Evolutionary conservation across 37 sponge, comb jelly and placozoan genomes (phyloP), one percentile per base, ranked within the genome.

Genomic region (Bolinopsis microptera): DNA sequence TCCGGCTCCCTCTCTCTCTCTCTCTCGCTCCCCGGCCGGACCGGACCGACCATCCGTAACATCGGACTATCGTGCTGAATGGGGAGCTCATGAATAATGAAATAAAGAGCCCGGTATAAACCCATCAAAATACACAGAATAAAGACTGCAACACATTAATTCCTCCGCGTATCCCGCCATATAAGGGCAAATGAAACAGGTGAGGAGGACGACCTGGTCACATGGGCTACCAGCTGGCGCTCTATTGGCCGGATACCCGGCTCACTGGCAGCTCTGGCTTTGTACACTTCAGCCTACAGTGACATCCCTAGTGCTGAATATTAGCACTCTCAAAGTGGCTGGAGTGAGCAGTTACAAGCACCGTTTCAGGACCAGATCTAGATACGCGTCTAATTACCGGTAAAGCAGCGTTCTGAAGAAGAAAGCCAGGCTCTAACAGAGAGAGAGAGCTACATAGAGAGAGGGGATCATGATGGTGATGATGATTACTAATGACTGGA

Each of bases 51-150:
- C 9, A 48, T 48, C 61, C 61, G 61, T 48, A 48, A 48, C 5
- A 48, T 48, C 61, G 9, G 61, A 13, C 61, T 48, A 48, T 48
- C 61, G 61, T 48, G 61, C 61, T 48, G 61, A 48, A 48, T 48
- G 61, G 61, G 61, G 61, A 48, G 61, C 61, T 48, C 5, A 48
- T 48, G 61, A 48, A 13, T 48, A 48, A 48, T 48, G 61, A 48
- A 48, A 48, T 48, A 48, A 48, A 48, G 61, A 48, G 61, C 61
- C 13, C 61, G 61, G 61, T 48, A 48, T 48, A 77, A 28, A 77
- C 80, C 80, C 80, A 77, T 77, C 80, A 77, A 77, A 77, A 77
- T 77, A 28, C 80, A 77, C 80, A 77, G 80, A 77, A 77, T 77
- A 77, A 77, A 77, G 80, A 77, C 80, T 32, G 80, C 80, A 77